Conservation (phyloP, 2,888 invertebrate genomes). For the Aphidius colemani region DNA sequence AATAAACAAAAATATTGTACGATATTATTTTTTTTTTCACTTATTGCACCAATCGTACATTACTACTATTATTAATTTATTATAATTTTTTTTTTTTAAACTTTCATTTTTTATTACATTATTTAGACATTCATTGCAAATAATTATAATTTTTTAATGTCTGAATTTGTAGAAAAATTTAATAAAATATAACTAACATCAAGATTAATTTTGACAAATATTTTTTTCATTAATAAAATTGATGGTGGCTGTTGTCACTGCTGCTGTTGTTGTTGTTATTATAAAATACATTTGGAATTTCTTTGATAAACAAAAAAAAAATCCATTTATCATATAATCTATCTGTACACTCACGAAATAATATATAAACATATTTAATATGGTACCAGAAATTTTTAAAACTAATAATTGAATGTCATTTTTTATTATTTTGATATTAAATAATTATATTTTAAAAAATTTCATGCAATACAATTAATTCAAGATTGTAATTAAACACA, state of each 20-base stretch:
- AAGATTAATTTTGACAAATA: no score
- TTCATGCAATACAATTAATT: not conserved
- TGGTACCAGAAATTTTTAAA: constrained; percentile 45
- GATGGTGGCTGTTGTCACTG: not conserved
- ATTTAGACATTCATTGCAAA: constrained; percentile 10
- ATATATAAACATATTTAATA: constrained; percentile 56
- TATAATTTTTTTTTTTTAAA: not conserved
- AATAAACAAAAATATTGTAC: not conserved
- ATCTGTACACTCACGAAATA: constrained; percentile 57
- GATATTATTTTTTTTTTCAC: constrained; percentile 10
- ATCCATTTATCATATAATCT: constrained; percentile 51
- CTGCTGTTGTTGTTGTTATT: no score
- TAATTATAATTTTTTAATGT: not conserved
- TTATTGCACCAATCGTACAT: constrained; percentile 26
- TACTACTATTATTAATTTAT: constrained; percentile 9
- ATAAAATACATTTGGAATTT: not conserved
- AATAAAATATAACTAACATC: not conserved
- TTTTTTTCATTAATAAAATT: not conserved
- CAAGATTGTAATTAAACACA: not conserved
- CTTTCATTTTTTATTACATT: not conserved
- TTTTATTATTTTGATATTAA: not conserved
- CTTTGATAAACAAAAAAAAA: constrained; percentile 28
- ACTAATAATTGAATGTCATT: constrained; percentile 19
- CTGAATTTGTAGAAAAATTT: not conserved
- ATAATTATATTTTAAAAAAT: not conserved